Percentiles rank a stretch among this genome's conserved stretches.
phyloP scores from a whole-genome alignment of 2,888 invertebrate species.

The Sminthurinus aureus region DNA sequence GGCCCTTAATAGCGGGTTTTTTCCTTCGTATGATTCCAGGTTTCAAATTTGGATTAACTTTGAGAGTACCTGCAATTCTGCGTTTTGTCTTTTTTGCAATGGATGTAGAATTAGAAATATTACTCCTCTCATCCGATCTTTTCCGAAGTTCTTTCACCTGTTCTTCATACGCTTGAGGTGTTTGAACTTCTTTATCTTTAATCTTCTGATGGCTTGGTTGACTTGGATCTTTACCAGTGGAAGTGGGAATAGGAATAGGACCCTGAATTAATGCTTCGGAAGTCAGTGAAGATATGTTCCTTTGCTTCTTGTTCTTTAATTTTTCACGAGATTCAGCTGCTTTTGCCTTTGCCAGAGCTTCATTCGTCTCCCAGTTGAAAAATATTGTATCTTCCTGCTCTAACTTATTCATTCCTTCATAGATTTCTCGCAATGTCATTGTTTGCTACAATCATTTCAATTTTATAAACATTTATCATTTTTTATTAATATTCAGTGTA shows the following conservation, averaged over 20 bases:
- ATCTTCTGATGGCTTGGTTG: background rate
- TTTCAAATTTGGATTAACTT: no score
- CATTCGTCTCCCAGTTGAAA: background rate
- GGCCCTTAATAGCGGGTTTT: no score
- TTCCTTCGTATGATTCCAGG: no score
- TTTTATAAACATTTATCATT: no score
- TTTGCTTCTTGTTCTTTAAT: background rate
- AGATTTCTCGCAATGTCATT: slow-evolving; percentile 11
- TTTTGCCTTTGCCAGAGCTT: background rate
- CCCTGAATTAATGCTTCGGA: background rate
- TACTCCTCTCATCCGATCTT: no score
- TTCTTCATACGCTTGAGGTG: background rate
- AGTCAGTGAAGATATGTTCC: background rate
- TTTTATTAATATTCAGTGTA: background rate
- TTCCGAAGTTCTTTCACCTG: background rate
- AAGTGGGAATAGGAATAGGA: background rate
- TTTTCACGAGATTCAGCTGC: background rate
- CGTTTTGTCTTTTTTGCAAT: no score
- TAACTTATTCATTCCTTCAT: slow-evolving; percentile 9
- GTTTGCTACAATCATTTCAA: no score
- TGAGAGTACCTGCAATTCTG: no score
- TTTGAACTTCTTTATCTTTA: background rate
- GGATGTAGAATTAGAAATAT: no score
- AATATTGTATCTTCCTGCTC: background rate
- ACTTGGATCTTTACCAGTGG: background rate